Evolutionary conservation across 1,140 invertebrate species (phyloP).

Genomic region (Achatina immaculata): DNA sequence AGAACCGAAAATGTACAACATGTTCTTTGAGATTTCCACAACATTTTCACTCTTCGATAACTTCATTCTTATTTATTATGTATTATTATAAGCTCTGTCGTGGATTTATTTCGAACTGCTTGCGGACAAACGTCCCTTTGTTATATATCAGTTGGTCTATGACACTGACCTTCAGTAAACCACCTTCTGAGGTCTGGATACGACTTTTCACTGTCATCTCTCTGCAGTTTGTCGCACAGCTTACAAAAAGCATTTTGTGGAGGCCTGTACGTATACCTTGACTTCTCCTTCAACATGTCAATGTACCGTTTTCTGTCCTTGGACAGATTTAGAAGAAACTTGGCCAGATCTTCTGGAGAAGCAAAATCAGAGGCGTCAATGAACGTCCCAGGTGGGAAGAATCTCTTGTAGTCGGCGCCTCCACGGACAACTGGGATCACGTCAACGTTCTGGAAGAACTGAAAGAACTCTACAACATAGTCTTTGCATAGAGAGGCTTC

Average conservation of each 20-base stretch:
- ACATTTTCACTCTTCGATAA: too few relatives aligned
- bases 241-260: neutral
- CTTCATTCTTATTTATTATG: too few relatives aligned
- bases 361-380: conserved; percentile 41
- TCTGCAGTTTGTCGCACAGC: neutral
- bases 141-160: neutral
- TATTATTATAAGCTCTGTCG: too few relatives aligned
- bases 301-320: conserved; percentile 27
- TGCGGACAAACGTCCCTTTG: too few relatives aligned
- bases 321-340: conserved; percentile 18
- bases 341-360: conserved; percentile 36
- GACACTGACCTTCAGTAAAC: neutral
- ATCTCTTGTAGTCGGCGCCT: conserved; percentile 9
- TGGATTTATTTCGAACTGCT: too few relatives aligned
- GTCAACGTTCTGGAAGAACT: conserved; percentile 26
- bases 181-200: neutral
- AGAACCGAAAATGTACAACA: too few relatives aligned
- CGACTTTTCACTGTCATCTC: neutral
- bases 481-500: conserved; percentile 94
- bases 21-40: too few relatives aligned
- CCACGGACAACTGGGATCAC: conserved; percentile 35
- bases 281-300: conserved; percentile 16
- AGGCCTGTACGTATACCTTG: neutral
- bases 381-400: conserved; percentile 20
- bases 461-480: conserved; percentile 95